Conservation (phyloP, 2,113 vertebrate species). For the Andinoacara biseriatus region DNA sequence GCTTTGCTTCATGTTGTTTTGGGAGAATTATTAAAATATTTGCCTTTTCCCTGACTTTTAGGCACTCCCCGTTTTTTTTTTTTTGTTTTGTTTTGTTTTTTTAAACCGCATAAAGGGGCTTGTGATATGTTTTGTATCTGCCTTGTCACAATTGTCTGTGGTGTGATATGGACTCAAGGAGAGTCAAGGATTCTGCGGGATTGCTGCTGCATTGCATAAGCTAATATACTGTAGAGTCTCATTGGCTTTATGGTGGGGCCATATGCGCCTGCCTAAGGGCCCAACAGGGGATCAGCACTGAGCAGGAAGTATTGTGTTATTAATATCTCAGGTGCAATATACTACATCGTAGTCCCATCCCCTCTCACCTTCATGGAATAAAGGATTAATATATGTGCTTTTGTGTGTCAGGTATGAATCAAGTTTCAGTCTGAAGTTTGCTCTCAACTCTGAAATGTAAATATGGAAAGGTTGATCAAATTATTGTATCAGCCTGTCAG, state of each 20-base stretch:
- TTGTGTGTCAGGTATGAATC: neutral
- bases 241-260: slow-evolving; percentile 53
- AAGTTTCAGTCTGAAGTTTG: neutral
- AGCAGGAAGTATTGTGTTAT: slow-evolving; percentile 72
- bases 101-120: neutral
- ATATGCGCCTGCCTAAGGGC: slow-evolving; percentile 67
- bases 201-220: slow-evolving; percentile 58
- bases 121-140: slow-evolving; percentile 3
- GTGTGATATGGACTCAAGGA: slow-evolving; percentile 33
- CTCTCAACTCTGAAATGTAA: neutral
- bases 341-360: slow-evolving; percentile 25
- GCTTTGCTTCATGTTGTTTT: slow-evolving; percentile 17
- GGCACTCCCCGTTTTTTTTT: neutral
- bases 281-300: slow-evolving; percentile 59
- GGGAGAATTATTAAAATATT: neutral
- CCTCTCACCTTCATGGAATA: slow-evolving; percentile 20
- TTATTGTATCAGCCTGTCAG: slow-evolving; percentile 64
- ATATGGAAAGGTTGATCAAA: slow-evolving; percentile 49
- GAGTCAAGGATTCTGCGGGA: slow-evolving; percentile 45
- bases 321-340: slow-evolving; percentile 64
- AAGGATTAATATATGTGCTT: slow-evolving; percentile 34
- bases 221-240: slow-evolving; percentile 30
- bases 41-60: neutral
- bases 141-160: slow-evolving; percentile 2
- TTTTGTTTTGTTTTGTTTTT: too few species aligned